phyloP scores from a whole-genome alignment of 2,113 vertebrate species.

The Cyprinodon variegatus region DNA sequence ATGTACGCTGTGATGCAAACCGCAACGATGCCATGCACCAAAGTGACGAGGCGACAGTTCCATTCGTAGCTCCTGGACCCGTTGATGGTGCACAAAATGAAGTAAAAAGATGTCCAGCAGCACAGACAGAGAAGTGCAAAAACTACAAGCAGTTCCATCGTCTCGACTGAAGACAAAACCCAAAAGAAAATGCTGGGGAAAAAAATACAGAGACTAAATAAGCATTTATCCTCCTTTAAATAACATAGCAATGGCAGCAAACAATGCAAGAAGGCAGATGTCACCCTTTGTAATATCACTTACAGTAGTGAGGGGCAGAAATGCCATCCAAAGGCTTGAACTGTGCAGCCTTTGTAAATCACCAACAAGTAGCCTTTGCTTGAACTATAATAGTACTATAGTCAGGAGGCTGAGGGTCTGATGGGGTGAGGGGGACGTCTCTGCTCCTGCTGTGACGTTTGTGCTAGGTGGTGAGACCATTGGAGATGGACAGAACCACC shows the following conservation, averaged over 20 bases:
- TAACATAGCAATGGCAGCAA: conserved; percentile 6
- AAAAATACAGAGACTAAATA: conserved; percentile 22
- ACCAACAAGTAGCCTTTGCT: conserved; percentile 73
- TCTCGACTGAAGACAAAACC: conserved; percentile 50
- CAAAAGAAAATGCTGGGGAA: conserved; percentile 23
- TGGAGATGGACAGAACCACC: conserved; percentile 44
- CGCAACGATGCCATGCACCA: conserved; percentile 90
- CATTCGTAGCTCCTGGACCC: conserved; percentile 85
- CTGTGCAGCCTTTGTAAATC: conserved; percentile 68
- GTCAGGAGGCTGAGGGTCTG: conserved; percentile 58
- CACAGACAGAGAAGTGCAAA: conserved; percentile 83
- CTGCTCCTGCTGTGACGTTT: conserved; percentile 68
- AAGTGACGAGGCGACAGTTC: conserved; percentile 94
- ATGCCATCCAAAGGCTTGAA: conserved; percentile 50
- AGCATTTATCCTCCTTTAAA: conserved; percentile 20
- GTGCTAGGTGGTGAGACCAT: conserved; percentile 65
- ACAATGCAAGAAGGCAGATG: conserved; percentile 27
- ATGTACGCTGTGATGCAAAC: conserved; percentile 91
- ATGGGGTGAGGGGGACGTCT: conserved; percentile 75
- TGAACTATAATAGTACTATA: conserved; percentile 74
- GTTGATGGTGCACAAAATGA: conserved; percentile 83
- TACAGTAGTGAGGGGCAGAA: conserved; percentile 62
- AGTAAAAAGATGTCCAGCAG: conserved; percentile 88
- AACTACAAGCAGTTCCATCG: conserved; percentile 84
- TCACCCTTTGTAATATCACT: conserved; percentile 59